Evolutionary conservation across 2,888 invertebrate genomes (phyloP), one percentile per base, ranked within the genome.

Genomic region (Podabrus alpinus): DNA sequence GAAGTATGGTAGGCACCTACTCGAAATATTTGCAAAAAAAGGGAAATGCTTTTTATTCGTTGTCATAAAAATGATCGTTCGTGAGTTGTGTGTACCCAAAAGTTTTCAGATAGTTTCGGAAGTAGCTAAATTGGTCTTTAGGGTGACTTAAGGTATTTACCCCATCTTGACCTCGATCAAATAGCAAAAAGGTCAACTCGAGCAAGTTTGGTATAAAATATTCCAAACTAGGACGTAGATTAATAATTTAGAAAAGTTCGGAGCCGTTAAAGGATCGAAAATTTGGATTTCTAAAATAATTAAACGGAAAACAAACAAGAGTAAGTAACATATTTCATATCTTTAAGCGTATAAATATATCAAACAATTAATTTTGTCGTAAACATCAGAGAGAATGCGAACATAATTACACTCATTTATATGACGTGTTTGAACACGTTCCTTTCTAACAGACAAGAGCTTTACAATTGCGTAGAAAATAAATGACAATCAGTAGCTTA

Each of bases 401-500:
- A 72, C 73, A 84, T 84, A 85, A 85, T 85, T 84, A 83, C 82
- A 80, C 82, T 82, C 85, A 83, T 85, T 86, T 85, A 83, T 85
- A 83, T 85, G 86, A 84, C 85, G 82, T 85, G 84, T 85, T 85
- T 85, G 84, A 84, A 82, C 82, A 81, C 81, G 80, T 78, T 81
- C 73, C 79, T 80, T 79, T 79, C 77, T 74, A 79, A 78, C 82
- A 84, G 84, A 85, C 85, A 85, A 86, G 85, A 81, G 83, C 81
- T 81, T 83, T 83, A 85, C 86, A 86, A 86, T 86, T 86, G 85
- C 85, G 84, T 85, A 82, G 81, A 83, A 85, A 86, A 86, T 85
- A 86, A 86, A 86, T 85, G 86, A 86, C 86, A 86, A 86, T 86
- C 86, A 85, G 85, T 83, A 85, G 85, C 86, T 86, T 85, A 85